These are phyloP conservation scores for Oryzias dopingdopingensis DNA, from an alignment of 2,797 vertebrate species.

Conservation along the genomic window DNA sequence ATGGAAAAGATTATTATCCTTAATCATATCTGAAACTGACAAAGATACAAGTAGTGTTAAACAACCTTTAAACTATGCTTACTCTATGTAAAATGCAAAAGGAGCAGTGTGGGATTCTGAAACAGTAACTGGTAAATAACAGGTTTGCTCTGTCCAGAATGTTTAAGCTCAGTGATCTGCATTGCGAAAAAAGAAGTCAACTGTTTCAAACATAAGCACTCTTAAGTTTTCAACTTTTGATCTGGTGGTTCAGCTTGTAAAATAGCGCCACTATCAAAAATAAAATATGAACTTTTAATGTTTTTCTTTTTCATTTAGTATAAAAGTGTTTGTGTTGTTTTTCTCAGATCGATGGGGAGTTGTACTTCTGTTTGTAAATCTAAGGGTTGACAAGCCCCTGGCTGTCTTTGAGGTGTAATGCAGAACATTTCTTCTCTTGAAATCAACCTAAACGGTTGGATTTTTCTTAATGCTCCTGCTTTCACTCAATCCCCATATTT, in stretches of 20 bases:
- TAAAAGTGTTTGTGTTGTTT: slow-evolving; percentile 7
- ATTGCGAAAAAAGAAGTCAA: not conserved
- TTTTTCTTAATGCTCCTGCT: slow-evolving; percentile 29
- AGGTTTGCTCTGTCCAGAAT: slow-evolving; percentile 5
- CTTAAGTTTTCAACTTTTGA: slow-evolving; percentile 15
- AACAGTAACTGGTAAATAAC: slow-evolving; percentile 16
- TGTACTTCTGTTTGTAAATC: not conserved
- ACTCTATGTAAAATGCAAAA: not conserved
- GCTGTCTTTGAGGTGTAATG: slow-evolving; percentile 32
- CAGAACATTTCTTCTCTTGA: slow-evolving; percentile 26
- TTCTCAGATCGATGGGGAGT: slow-evolving; percentile 10
- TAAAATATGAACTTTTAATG: slow-evolving; percentile 34
- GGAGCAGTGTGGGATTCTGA: slow-evolving; percentile 4
- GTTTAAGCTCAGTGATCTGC: slow-evolving; percentile 7
- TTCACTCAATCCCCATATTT: slow-evolving; percentile 61
- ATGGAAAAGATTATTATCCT: too few species aligned
- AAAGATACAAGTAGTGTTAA: not conserved
- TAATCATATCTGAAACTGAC: too few species aligned
- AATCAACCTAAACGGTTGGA: not conserved
- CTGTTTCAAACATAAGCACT: slow-evolving; percentile 23
- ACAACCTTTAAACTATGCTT: slow-evolving; percentile 4
- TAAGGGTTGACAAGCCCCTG: slow-evolving; percentile 19
- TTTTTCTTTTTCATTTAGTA: not conserved
- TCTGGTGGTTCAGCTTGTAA: slow-evolving; percentile 29
- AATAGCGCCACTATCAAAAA: slow-evolving; percentile 38